Base-by-base conservation (phyloP, 1,140 invertebrate species). In the Penaeus vannamei region DNA sequence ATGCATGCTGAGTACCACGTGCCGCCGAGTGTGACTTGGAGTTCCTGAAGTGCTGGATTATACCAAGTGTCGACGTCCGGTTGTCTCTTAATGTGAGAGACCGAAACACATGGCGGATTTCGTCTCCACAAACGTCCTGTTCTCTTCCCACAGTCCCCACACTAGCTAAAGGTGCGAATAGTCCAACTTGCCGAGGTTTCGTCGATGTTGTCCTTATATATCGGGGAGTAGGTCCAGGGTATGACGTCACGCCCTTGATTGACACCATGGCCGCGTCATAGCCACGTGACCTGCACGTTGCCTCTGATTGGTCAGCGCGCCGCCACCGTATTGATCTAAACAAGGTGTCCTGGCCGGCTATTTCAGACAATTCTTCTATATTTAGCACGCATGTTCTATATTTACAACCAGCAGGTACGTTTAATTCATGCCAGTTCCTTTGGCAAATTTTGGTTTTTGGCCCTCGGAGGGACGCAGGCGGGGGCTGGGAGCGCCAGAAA, bases 301-400 rank as follows among this genome's bases (percentile, higher is more conserved):
- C 69, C 8, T 53, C 53, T 29, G 66, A 29, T 77, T 85, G 72
- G 84, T 66, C 84, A 7, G 29, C 26, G 26, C n/a, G 66, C 22
- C 46, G 69, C 14, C 81, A 26, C 46, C 23, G 69, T 85, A 85
- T 85, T 85, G 84, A 85, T 85, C 59, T 60, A 53, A 76, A 72
- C 66, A 60, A 59, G 66, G 53, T 60, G 46, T 76, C 46, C 69
- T 61, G 69, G 69, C 64, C 53, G 66, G 84, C 84, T 85, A 85
- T 85, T 85, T 85, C 69, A 85, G 69, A 85, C 84, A 77, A 62
- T 85, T 85, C 84, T 85, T 85, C 84, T 85, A 85, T 85, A 85
- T 85, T 85, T 85, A 85, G 84, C 69, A 85, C 69, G 14, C 29
- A 29, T 2, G 84, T 60, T 85, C 69, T 85, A 85, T 85, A 85